These are phyloP conservation scores for Acipenser oxyrinchus DNA, from an alignment of 2,797 vertebrate species.

Conservation along the genomic window DNA sequence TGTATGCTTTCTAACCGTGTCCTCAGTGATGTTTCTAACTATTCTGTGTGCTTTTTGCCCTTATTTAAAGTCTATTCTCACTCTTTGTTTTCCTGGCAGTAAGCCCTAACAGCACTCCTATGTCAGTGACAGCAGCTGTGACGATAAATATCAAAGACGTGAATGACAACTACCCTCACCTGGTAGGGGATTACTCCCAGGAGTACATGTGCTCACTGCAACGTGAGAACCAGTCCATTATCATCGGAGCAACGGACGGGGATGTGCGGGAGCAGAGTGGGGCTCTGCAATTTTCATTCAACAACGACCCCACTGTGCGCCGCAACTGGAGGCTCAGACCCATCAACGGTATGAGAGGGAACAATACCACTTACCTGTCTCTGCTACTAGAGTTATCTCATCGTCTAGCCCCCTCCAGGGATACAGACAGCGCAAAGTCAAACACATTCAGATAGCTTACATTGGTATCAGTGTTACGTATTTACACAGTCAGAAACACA, in stretches of 20 bases:
- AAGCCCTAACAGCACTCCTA: conserved; percentile 30
- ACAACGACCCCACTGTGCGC: conserved; percentile 60
- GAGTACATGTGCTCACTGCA: conserved; percentile 74
- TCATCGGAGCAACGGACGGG: conserved; percentile 60
- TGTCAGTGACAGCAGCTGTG: conserved; percentile 62
- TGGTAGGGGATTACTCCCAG: conserved; percentile 61
- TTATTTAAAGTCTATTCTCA: no score
- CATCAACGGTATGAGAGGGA: conserved; percentile 61
- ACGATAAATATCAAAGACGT: conserved; percentile 69
- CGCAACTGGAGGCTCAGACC: conserved; percentile 71
- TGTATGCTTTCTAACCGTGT: conserved; percentile 10
- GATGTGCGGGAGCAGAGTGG: conserved; percentile 54
- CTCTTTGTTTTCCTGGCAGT: no score
- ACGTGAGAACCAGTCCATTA: conserved; percentile 65
- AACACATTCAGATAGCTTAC: no score
- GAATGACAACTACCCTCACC: conserved; percentile 58
- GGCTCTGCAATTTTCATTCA: conserved; percentile 67
- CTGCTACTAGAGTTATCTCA: no score
- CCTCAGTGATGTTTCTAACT: conserved; percentile 3
- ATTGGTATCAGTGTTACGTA: no score
- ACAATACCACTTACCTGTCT: not conserved
- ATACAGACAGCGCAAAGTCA: no score
- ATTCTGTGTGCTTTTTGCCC: not conserved
- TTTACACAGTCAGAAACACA: no score
- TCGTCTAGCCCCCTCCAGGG: no score